Conservation (phyloP, 1,140 invertebrate species). For the Aphelinus atriplicis region DNA sequence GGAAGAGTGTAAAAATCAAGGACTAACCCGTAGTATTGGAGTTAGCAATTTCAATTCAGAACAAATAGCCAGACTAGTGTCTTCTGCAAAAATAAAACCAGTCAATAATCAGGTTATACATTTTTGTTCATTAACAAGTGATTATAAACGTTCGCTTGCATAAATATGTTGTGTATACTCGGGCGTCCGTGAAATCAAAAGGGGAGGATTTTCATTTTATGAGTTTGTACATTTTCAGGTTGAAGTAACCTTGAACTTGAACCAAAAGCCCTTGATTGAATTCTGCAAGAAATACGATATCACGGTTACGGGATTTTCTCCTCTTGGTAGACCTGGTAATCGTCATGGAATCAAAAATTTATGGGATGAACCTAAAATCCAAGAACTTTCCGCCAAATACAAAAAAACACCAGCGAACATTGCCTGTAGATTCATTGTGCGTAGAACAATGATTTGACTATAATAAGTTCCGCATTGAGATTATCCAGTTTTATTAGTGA, state of each 20-base stretch:
- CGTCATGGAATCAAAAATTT: constrained; percentile 44
- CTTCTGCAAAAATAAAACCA: constrained; percentile 78
- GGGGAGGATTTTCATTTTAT: too few species aligned
- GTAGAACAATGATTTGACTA: constrained; percentile 32
- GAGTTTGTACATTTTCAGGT: constrained; percentile 39
- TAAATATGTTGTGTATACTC: too few species aligned
- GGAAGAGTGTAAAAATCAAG: constrained; percentile 79
- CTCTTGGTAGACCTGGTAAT: constrained; percentile 72
- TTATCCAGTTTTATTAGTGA: neutral
- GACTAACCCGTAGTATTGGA: constrained; percentile 82
- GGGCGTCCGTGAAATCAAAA: too few species aligned
- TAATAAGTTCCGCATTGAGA: neutral
- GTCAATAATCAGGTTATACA: constrained; percentile 73
- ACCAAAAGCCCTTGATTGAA: constrained; percentile 66
- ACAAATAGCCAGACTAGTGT: constrained; percentile 81
- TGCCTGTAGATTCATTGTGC: constrained; percentile 74
- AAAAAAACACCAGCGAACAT: constrained; percentile 77
- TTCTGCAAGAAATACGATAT: constrained; percentile 78
- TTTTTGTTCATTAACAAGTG: too few species aligned
- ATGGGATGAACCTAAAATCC: constrained; percentile 68
- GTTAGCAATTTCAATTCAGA: constrained; percentile 90
- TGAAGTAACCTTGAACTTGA: constrained; percentile 80
- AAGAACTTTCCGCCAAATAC: constrained; percentile 71
- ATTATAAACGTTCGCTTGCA: too few species aligned
- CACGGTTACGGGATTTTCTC: constrained; percentile 81